These are phyloP conservation scores for Anolis carolinensis DNA, from an alignment of 2,113 vertebrate genomes.

Conservation along the genomic window DNA sequence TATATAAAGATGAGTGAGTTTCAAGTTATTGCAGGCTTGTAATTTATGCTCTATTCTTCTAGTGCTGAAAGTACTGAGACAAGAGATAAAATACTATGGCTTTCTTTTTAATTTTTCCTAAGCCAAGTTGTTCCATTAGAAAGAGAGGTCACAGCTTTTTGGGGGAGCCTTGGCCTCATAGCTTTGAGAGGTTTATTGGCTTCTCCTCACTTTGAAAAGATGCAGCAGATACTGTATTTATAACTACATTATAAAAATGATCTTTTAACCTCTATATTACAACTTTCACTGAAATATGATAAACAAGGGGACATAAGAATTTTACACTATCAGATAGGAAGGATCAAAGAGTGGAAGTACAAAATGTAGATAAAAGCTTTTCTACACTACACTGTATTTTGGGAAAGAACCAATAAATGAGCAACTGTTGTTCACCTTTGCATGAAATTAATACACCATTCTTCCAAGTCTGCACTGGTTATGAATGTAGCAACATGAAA, in stretches of 20 bases:
- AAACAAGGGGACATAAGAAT: constrained; percentile 1
- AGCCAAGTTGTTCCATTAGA: background rate
- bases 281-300: constrained; percentile 21
- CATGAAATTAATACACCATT: background rate
- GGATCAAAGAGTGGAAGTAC: constrained; percentile 9
- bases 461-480: background rate
- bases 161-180: background rate
- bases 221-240: constrained; percentile 26
- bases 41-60: background rate
- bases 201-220: constrained; percentile 23
- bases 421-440: background rate
- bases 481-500: background rate
- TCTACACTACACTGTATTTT: background rate
- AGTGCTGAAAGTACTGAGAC: background rate
- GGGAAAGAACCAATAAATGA: background rate
- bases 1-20: background rate
- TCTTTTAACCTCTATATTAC: constrained; percentile 29
- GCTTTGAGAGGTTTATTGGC: constrained; percentile 3
- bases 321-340: background rate
- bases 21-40: background rate
- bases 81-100: background rate
- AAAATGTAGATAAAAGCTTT: background rate
- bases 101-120: background rate
- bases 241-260: constrained; percentile 26
- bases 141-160: constrained; percentile 18